phyloP scores from a whole-genome alignment of 2,888 invertebrate species.

The Seira ritae region DNA sequence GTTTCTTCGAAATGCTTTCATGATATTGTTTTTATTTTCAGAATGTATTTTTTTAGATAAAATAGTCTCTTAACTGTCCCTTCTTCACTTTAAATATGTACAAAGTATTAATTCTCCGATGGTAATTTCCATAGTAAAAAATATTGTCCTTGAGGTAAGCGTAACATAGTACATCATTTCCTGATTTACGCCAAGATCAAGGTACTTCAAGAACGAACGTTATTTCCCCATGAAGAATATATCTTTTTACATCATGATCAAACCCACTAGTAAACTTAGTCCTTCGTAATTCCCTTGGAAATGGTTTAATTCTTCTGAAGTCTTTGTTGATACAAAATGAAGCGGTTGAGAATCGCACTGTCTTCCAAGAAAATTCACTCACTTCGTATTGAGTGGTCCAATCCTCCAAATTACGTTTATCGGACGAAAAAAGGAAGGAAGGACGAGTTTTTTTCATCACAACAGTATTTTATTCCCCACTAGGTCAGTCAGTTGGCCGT shows the following conservation, averaged over 20 bases:
- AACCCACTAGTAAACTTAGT: no score
- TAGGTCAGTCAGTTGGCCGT: not conserved
- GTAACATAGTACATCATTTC: not conserved
- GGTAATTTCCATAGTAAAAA: not conserved
- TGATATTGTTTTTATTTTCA: no score
- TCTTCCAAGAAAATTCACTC: not conserved
- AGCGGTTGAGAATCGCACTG: not conserved
- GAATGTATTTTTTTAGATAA: no score
- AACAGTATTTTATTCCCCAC: not conserved
- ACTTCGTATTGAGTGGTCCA: no score
- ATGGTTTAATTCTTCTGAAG: not conserved
- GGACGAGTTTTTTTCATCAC: not conserved
- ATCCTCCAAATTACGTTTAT: no score
- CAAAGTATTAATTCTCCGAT: not conserved
- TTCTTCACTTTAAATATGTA: not conserved
- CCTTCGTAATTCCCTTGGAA: not conserved
- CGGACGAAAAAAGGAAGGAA: no score
- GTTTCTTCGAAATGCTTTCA: no score
- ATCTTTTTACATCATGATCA: no score
- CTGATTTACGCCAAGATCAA: constrained; percentile 13
- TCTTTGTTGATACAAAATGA: no score
- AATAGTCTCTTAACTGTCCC: no score
- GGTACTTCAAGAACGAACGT: no score
- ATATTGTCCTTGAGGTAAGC: constrained; percentile 16
- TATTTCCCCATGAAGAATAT: no score